A percentile compares a stretch with the other conserved stretches of the same genome.
Evolutionary conservation across 2,797 vertebrate species (phyloP).

Genomic region (Pempheris klunzingeri): DNA sequence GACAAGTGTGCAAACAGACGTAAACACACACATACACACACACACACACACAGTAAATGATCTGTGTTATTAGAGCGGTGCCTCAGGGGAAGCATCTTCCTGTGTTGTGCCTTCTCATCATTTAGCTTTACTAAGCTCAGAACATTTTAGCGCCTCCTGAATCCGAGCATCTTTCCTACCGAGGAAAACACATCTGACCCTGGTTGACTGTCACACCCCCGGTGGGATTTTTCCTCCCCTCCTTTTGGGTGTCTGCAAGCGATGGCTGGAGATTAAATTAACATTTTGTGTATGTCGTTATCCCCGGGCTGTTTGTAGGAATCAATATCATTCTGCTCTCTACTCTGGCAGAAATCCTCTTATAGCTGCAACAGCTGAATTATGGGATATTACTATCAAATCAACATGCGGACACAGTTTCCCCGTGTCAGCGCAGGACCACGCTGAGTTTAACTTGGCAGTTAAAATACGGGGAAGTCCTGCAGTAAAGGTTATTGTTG

Average conservation of each 20-base stretch:
- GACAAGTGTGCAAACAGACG: conserved; percentile 19
- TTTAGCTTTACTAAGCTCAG: conserved; percentile 32
- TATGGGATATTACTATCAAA: conserved; percentile 54
- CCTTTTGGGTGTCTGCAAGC: conserved; percentile 1
- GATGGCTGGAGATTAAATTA: conserved; percentile 34
- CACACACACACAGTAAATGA: conserved; percentile 29
- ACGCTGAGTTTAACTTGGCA: conserved; percentile 5
- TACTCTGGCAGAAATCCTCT: conserved; percentile 55
- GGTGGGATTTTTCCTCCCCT: background rate
- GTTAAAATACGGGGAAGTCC: background rate
- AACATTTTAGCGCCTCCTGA: conserved; percentile 32
- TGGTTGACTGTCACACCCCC: conserved; percentile 6
- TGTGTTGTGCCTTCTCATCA: conserved; percentile 39
- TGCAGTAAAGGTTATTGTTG: background rate
- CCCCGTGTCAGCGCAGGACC: background rate
- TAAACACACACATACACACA: conserved; percentile 21
- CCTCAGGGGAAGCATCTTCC: conserved; percentile 40
- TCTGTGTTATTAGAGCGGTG: conserved; percentile 45
- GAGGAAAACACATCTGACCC: conserved; percentile 21
- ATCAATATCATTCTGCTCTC: conserved; percentile 54
- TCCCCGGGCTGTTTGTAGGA: conserved; percentile 38
- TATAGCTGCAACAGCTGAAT: conserved; percentile 49
- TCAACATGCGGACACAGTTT: conserved; percentile 29
- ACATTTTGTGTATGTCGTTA: conserved; percentile 34
- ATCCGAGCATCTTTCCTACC: conserved; percentile 23